Conservation (phyloP, 2,888 invertebrate genomes). For the Chalcis sispes region DNA sequence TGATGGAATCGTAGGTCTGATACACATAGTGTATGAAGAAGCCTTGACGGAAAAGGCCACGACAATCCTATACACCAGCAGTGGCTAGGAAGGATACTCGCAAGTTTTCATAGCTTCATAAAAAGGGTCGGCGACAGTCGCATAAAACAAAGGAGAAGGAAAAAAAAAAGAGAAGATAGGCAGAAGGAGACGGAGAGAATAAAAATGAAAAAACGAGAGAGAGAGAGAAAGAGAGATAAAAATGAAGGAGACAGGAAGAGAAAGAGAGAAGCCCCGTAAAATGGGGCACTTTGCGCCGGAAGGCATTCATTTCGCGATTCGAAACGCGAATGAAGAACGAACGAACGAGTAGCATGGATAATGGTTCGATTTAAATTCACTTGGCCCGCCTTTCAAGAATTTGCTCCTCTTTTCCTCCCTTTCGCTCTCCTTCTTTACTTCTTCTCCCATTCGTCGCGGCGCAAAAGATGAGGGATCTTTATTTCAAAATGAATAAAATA, state of each 20-base stretch:
- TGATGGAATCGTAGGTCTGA: no score
- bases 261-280: slow-evolving; percentile 6
- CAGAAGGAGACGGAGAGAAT: no score
- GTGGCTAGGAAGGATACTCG: no score
- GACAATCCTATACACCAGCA: no score
- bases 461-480: slow-evolving; percentile 43
- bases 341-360: slow-evolving; percentile 51
- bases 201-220: background rate
- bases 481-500: slow-evolving; percentile 32
- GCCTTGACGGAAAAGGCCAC: no score
- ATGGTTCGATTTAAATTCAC: slow-evolving; percentile 58
- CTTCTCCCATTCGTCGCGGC: slow-evolving; percentile 22
- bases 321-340: slow-evolving; percentile 30
- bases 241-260: slow-evolving; percentile 1
- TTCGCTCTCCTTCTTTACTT: slow-evolving; percentile 1
- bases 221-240: background rate
- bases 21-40: no score
- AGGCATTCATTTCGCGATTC: slow-evolving; percentile 50
- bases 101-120: slow-evolving; percentile 37
- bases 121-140: slow-evolving; percentile 15
- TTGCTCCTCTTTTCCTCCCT: slow-evolving; percentile 25
- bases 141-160: slow-evolving; percentile 8
- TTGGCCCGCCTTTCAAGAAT: slow-evolving; percentile 52
- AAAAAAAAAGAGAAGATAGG: no score
- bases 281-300: slow-evolving; percentile 48